A percentile compares a stretch with the other conserved stretches of the same genome.
These are phyloP conservation scores for Tenthredo mesomela DNA, from an alignment of 2,888 invertebrate species.

Conservation along the genomic window DNA sequence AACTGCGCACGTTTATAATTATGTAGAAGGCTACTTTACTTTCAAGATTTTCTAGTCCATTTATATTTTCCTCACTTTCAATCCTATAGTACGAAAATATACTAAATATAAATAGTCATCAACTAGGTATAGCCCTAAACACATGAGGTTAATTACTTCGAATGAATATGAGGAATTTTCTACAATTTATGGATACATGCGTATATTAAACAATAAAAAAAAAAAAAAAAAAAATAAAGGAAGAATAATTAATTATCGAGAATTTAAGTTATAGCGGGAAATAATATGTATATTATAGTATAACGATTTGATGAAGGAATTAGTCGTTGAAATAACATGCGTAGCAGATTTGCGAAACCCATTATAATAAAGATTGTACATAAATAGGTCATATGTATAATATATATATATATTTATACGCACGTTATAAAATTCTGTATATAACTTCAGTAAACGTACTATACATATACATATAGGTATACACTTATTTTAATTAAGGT, in stretches of 20 bases:
- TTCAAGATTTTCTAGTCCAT: background rate
- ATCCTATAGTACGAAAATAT: background rate
- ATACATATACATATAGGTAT: background rate
- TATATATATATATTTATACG: background rate
- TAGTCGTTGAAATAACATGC: background rate
- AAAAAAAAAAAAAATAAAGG: background rate
- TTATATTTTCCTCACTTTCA: background rate
- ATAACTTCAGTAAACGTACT: background rate
- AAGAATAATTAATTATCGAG: background rate
- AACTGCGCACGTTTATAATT: background rate
- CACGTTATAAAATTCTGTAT: background rate
- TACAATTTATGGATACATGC: background rate
- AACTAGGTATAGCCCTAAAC: too few species aligned
- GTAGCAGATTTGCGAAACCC: background rate
- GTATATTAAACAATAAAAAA: background rate
- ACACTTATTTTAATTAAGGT: slow-evolving; percentile 31
- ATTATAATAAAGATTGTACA: background rate
- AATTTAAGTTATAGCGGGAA: background rate
- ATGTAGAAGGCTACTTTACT: background rate
- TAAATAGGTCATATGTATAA: background rate
- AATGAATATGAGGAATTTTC: background rate
- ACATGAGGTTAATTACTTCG: background rate
- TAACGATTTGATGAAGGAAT: background rate
- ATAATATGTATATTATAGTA: background rate
- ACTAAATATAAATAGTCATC: background rate